These are phyloP conservation scores for Leptogaster cylindrica DNA, from an alignment of 2,888 invertebrate genomes.

Conservation along the genomic window DNA sequence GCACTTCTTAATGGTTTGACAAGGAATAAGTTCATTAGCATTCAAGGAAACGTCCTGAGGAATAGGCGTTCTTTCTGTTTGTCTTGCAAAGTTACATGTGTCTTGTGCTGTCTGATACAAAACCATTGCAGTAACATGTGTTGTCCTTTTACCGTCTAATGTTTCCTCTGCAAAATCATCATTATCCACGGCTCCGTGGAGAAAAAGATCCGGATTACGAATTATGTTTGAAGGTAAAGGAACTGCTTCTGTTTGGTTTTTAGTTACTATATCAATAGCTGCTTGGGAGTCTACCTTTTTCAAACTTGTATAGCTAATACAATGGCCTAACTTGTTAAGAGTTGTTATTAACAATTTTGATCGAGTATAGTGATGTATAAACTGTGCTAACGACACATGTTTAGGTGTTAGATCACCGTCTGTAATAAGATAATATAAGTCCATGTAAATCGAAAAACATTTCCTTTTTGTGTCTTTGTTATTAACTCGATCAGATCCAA, in stretches of 20 bases:
- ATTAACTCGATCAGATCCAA: background rate
- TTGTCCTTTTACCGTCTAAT: conserved; percentile 15
- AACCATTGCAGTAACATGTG: conserved; percentile 10
- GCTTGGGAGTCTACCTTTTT: background rate
- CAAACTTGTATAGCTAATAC: conserved; percentile 10
- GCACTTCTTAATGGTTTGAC: too few relatives aligned
- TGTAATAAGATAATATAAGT: too few relatives aligned
- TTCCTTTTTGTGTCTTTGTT: background rate
- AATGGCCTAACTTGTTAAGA: conserved; percentile 7
- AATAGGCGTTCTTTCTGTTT: too few relatives aligned
- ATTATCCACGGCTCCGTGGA: conserved; percentile 23
- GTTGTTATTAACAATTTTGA: conserved; percentile 9
- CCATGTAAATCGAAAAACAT: too few relatives aligned
- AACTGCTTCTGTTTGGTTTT: background rate
- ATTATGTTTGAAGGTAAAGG: conserved; percentile 20
- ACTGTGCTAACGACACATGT: conserved; percentile 21
- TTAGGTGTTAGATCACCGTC: conserved; percentile 23
- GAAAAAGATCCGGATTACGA: conserved; percentile 10
- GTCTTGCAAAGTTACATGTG: too few relatives aligned
- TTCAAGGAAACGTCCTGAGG: too few relatives aligned
- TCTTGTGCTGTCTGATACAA: too few relatives aligned
- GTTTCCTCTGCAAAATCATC: conserved; percentile 20
- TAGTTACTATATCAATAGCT: background rate
- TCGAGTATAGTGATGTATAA: conserved; percentile 12
- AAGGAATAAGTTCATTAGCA: too few relatives aligned